phyloP scores from a whole-genome alignment of 2,113 vertebrate genomes.

The Lamprologus ornatipinnis region DNA sequence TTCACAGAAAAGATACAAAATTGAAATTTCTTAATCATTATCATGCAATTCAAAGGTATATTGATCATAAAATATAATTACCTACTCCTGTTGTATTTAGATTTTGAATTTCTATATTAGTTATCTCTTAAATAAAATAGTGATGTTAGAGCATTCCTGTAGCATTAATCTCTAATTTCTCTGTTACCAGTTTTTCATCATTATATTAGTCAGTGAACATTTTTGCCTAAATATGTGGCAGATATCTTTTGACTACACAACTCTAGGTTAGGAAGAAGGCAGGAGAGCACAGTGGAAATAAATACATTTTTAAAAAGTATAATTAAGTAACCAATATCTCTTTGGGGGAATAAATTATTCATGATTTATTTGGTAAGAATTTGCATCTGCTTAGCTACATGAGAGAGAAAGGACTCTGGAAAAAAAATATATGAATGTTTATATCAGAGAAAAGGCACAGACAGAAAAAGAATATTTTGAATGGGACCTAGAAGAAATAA shows the following conservation, averaged over 20 bases:
- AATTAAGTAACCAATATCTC: constrained; percentile 69
- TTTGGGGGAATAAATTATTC: constrained; percentile 67
- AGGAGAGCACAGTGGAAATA: not conserved
- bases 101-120: not conserved
- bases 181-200: not conserved
- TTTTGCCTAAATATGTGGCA: not conserved
- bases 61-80: not conserved
- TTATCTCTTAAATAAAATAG: not conserved
- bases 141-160: not conserved
- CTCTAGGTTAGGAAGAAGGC: not conserved
- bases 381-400: constrained; percentile 32
- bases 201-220: not conserved
- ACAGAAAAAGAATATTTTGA: not conserved
- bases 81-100: not conserved
- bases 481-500: not conserved
- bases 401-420: not conserved
- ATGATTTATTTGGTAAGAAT: constrained; percentile 56
- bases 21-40: not conserved
- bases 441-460: not conserved
- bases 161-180: not conserved
- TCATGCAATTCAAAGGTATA: not conserved
- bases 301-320: constrained; percentile 67
- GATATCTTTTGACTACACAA: not conserved
- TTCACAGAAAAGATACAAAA: not conserved
- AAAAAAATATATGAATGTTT: not conserved